A percentile compares a stretch with the other conserved stretches of the same genome.
Evolutionary conservation across 2,797 vertebrate genomes (phyloP).

Genomic region (Eurystomus glaucurus): DNA sequence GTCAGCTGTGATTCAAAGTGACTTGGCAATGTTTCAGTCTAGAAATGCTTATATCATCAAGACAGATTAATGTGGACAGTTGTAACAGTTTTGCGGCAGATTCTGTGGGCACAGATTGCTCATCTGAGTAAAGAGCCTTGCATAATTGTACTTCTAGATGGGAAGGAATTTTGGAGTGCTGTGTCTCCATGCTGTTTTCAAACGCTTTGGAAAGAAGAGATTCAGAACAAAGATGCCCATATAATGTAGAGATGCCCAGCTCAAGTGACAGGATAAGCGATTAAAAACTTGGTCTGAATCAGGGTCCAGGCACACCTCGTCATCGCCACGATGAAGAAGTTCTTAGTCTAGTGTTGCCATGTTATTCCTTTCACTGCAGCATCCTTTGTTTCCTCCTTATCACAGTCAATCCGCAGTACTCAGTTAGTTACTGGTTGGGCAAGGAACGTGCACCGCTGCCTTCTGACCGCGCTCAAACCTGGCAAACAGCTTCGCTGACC

Average conservation of each 20-base stretch:
- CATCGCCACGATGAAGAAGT: not conserved
- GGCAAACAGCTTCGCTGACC: fast-evolving
- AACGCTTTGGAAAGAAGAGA: not conserved
- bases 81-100: not conserved
- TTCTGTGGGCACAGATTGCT: not conserved
- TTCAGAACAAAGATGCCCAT: not conserved
- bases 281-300: not conserved
- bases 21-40: not conserved
- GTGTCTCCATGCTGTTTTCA: not conserved
- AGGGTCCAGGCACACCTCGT: not conserved
- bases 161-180: not conserved
- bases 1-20: not conserved
- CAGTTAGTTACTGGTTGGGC: not conserved
- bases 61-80: not conserved
- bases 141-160: too few relatives aligned
- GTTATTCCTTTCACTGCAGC: not conserved
- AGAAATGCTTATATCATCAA: not conserved
- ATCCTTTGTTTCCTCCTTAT: not conserved
- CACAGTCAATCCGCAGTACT: not conserved
- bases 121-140: not conserved
- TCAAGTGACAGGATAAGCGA: not conserved
- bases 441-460: not conserved
- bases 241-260: not conserved
- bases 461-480: not conserved
- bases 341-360: fast-evolving